These are phyloP conservation scores for Pelodytes ibericus DNA, from an alignment of 2,797 vertebrate genomes.

Conservation along the genomic window DNA sequence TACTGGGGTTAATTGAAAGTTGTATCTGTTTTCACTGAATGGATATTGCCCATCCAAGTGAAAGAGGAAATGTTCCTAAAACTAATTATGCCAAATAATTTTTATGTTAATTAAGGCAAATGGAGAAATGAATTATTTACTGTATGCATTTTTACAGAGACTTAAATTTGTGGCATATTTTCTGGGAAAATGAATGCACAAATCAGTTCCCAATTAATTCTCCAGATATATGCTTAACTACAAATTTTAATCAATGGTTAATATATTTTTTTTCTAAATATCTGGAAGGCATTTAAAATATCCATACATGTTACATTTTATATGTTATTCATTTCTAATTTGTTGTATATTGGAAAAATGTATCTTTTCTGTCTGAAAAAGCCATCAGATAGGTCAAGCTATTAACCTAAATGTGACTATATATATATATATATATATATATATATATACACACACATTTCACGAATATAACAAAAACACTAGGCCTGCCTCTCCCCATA, in stretches of 20 bases:
- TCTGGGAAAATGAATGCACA: conserved; percentile 30
- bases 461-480: too few species aligned
- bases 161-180: conserved; percentile 31
- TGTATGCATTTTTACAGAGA: conserved; percentile 46
- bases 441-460: too few species aligned
- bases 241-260: conserved; percentile 8
- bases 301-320: background rate
- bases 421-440: too few species aligned
- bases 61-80: conserved; percentile 27
- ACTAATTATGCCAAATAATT: conserved; percentile 45
- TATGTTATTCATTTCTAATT: background rate
- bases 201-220: conserved; percentile 39
- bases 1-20: conserved; percentile 28
- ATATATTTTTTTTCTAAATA: background rate
- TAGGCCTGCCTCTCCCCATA: too few species aligned
- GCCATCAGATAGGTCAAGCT: too few species aligned
- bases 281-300: conserved; percentile 4
- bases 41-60: conserved; percentile 45
- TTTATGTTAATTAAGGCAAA: conserved; percentile 47
- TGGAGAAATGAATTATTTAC: conserved; percentile 41
- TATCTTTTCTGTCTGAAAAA: too few species aligned
- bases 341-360: too few species aligned
- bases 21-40: conserved; percentile 32
- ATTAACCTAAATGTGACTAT: too few species aligned
- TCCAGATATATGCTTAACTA: background rate